These are phyloP conservation scores for Tigriopus californicus DNA, from an alignment of 2,888 invertebrate species.

Conservation along the genomic window DNA sequence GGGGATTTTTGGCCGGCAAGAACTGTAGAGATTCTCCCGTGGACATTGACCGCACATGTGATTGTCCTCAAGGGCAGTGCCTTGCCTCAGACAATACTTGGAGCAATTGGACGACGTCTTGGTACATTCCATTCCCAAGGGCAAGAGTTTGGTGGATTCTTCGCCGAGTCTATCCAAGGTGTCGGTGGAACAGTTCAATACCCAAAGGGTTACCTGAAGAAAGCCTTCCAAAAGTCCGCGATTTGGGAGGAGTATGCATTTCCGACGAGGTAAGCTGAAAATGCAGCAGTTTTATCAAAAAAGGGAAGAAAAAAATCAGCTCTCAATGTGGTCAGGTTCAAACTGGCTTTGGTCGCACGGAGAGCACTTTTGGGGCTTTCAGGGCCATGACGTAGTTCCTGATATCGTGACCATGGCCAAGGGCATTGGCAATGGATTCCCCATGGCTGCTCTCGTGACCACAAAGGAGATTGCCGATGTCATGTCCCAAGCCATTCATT, in stretches of 20 bases:
- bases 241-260: constrained; percentile 68
- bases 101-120: constrained; percentile 62
- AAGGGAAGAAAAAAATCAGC: too few species aligned
- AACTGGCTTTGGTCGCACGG: constrained; percentile 92
- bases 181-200: constrained; percentile 84
- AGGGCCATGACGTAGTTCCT: constrained; percentile 52
- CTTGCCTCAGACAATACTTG: constrained; percentile 57
- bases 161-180: constrained; percentile 94
- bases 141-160: constrained; percentile 60
- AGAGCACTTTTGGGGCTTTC: constrained; percentile 87
- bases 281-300: too few species aligned
- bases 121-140: constrained; percentile 53
- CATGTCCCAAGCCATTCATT: constrained; percentile 41
- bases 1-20: constrained; percentile 75
- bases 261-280: constrained; percentile 55
- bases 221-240: constrained; percentile 56
- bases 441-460: constrained; percentile 84
- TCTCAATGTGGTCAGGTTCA: too few species aligned
- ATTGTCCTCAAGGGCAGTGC: constrained; percentile 43
- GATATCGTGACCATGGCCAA: constrained; percentile 97
- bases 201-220: constrained; percentile 64
- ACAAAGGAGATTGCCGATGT: constrained; percentile 29
- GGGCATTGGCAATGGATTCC: constrained; percentile 79
- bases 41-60: constrained; percentile 47
- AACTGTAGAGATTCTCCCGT: constrained; percentile 66